Evolutionary conservation across 1,140 invertebrate species (phyloP).

Genomic region (Aphaenogaster floridana): DNA sequence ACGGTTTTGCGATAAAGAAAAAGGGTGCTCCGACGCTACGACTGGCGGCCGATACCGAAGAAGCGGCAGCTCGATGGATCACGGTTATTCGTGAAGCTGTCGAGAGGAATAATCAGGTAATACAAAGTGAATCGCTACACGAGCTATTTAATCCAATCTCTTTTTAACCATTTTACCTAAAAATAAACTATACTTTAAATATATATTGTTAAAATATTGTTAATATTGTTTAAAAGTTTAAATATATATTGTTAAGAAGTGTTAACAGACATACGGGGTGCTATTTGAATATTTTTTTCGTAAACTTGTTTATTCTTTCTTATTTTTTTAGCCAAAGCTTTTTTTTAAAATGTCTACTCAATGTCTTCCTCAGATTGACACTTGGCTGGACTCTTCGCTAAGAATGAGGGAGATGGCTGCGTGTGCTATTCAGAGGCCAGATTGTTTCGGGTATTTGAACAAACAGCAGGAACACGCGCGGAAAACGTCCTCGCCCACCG

Average conservation of each 20-base stretch:
- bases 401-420: slow-evolving; percentile 91
- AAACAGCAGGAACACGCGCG: slow-evolving; percentile 91
- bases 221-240: too few species aligned
- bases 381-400: slow-evolving; percentile 92
- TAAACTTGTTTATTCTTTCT: not conserved
- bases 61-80: slow-evolving; percentile 92
- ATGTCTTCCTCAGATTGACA: slow-evolving; percentile 88
- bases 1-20: slow-evolving; percentile 92
- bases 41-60: slow-evolving; percentile 93
- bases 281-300: not conserved
- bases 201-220: not conserved
- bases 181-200: slow-evolving; percentile 1
- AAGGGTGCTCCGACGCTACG: slow-evolving; percentile 92
- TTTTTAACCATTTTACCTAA: not conserved
- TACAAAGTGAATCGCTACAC: not conserved
- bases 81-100: slow-evolving; percentile 91
- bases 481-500: slow-evolving; percentile 89
- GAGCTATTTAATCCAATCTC: not conserved
- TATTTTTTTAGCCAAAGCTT: not conserved
- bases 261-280: not conserved
- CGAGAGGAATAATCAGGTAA: slow-evolving; percentile 89
- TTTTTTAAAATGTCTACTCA: not conserved
- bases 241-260: not conserved
- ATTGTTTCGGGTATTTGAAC: slow-evolving; percentile 96
- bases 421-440: slow-evolving; percentile 92